phyloP scores from a whole-genome alignment of 1,140 invertebrate species.

The Trichogramma pretiosum region DNA sequence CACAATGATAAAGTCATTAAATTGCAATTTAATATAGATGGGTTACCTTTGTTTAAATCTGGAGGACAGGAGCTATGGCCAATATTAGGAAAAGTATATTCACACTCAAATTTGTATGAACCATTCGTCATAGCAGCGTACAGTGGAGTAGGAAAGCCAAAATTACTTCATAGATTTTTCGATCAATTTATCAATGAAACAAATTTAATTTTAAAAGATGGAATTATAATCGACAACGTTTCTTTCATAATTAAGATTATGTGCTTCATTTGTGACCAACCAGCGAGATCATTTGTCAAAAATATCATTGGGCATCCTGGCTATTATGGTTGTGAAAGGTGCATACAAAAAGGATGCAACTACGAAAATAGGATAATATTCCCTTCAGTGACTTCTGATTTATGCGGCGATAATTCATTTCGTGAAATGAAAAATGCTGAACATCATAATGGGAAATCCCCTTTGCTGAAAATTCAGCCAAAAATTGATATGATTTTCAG shows the following conservation, averaged over 20 bases:
- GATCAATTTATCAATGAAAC: constrained; percentile 8
- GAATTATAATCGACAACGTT: constrained; percentile 1
- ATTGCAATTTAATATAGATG: constrained; percentile 11
- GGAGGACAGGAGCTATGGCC: constrained; percentile 15
- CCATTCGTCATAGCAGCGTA: constrained; percentile 20
- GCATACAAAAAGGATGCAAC: too few species aligned
- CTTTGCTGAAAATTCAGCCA: constrained; percentile 5
- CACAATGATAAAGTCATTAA: not conserved
- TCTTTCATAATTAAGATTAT: constrained; percentile 1
- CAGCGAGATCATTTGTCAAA: too few species aligned
- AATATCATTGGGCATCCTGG: too few species aligned
- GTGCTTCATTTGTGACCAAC: too few species aligned
- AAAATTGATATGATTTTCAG: constrained; percentile 7
- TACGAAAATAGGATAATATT: too few species aligned
- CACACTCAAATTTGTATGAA: constrained; percentile 2
- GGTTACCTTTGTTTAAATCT: constrained; percentile 14
- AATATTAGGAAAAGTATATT: constrained; percentile 13
- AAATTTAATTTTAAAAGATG: constrained; percentile 5
- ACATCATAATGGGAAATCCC: constrained; percentile 13
- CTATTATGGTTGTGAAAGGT: too few species aligned
- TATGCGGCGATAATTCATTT: constrained; percentile 6
- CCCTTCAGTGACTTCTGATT: not conserved
- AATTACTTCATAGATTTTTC: constrained; percentile 1
- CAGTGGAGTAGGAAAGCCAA: constrained; percentile 15
- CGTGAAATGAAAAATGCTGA: not conserved